Evolutionary conservation across 2,888 invertebrate genomes (phyloP), one percentile per base, ranked within the genome.

Genomic region (Polietes domitor): DNA sequence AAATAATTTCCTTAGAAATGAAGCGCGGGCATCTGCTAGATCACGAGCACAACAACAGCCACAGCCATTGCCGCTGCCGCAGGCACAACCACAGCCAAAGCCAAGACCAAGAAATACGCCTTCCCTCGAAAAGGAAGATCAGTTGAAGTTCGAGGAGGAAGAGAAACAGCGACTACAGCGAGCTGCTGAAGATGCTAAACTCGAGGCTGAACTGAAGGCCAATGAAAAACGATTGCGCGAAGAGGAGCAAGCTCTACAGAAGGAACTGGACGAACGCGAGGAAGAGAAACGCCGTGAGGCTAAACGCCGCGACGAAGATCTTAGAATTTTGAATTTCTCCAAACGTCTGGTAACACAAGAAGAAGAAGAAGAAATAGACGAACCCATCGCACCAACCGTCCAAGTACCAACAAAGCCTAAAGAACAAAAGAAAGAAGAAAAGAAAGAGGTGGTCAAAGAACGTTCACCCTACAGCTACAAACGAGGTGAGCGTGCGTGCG

Each of bases 401-500:
- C n/a, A n/a, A n/a, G n/a, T n/a, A n/a, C n/a, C n/a, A n/a, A n/a
- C n/a, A n/a, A 90, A 88, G 37, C 88, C 88, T 41, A 89, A 87
- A 83, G 87, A 90, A 81, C 76, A 75, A 74, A 70, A 71, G 17
- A 79, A 80, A 88, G 89, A 90, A 84, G 89, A 89, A 81, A 89
- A 91, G 37, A 85, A 92, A 93, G 65, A 89, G 90, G 92, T 93
- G 70, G 93, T 90, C 77, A 93, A 93, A 43, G 73, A 74, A 77
- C 80, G 80, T 28, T 53, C 43, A 21, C 80, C 73, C 90, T 92
- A 93, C 77, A 93, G 93, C 88, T 93, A 93, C 87, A 92, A 93
- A 87, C 93, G 93, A 93, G 94, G 94, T 94, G 89, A 89, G 89
- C 88, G 87, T 86, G 79, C 94, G 94, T 94, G 89, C 89, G 89